Base-by-base conservation (phyloP, 2,888 invertebrate genomes). In the Philopedon plagiatum region DNA sequence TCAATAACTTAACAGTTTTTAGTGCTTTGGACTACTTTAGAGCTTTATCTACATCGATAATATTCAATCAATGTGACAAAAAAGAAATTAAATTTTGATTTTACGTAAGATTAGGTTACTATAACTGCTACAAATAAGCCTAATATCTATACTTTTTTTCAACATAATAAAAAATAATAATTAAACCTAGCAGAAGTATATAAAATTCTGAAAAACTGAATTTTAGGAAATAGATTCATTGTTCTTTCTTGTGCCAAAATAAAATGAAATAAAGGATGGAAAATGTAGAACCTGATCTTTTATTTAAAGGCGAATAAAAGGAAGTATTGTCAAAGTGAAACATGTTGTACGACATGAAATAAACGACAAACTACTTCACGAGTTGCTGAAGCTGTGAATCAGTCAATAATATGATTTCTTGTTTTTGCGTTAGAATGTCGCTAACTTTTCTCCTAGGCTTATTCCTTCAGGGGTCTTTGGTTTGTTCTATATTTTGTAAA, bases 161-260 rank as follows among this genome's bases (percentile, higher is more conserved):
- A 82, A 80, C 83, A 83, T 85, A 83, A 83, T 83, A 79, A 78
- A 79, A 79, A 76, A 57, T 54, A 54, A 23, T 57, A 60, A 64
- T 54, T 63, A 64, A 69, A 62, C 26, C 54, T 64, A 69, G 68
- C 68, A 63, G 49, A 69, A 68, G 49, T 73, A 63, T 73, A 69
- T 68, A 73, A 81, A 82, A 83, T 81, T 80, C 81, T 79, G 79
- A 80, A 80, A n/a, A 81, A 78, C 78, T 77, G 78, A 80, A 81
- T 81, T 81, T 80, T 85, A 84, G 84, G 79, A 79, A 72, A 83
- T 84, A 85, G 84, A 84, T 84, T 86, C 85, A 85, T 83, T 85
- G 84, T 85, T 85, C 79, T 82, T 81, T 85, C 84, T 84, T 86
- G 86, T 86, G 86, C 86, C 86, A 86, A 86, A 86, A 83, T 85